Conservation (phyloP, 2,888 invertebrate genomes). For the Macropis europaea region DNA sequence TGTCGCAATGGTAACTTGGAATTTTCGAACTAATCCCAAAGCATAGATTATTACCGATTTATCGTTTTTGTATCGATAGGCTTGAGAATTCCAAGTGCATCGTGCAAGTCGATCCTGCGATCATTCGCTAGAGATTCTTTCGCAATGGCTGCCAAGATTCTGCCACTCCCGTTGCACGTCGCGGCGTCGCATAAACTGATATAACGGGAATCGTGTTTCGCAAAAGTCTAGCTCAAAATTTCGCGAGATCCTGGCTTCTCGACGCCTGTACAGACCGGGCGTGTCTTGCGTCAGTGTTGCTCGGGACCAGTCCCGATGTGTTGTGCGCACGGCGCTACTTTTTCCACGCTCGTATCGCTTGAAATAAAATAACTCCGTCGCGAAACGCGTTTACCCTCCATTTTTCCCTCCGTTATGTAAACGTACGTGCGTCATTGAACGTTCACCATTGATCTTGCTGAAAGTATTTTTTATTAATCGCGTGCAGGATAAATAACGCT, state of each 20-base stretch:
- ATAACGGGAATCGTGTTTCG: slow-evolving; percentile 35
- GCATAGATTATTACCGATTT: no score
- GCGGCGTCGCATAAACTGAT: slow-evolving; percentile 4
- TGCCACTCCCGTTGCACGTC: slow-evolving; percentile 25
- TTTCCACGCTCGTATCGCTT: slow-evolving; percentile 1
- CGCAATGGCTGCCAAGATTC: slow-evolving; percentile 38
- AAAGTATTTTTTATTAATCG: not conserved
- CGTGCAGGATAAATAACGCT: not conserved
- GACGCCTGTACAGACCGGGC: not conserved
- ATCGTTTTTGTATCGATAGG: no score
- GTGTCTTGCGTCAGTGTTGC: not conserved
- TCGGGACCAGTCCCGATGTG: not conserved
- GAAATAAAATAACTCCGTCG: not conserved
- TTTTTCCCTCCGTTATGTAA: slow-evolving; percentile 11
- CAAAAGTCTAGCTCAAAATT: slow-evolving; percentile 10
- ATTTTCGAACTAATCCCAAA: no score
- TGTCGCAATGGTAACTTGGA: no score
- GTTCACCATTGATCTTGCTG: slow-evolving; percentile 26
- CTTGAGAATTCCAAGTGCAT: no score
- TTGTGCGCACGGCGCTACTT: slow-evolving; percentile 1
- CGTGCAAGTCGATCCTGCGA: no score
- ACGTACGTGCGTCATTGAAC: slow-evolving; percentile 15
- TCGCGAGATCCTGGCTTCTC: not conserved
- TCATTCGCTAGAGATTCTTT: slow-evolving; percentile 29
- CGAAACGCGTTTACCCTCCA: not conserved